Conservation (phyloP, 2,797 vertebrate genomes). For the Gila robusta region DNA sequence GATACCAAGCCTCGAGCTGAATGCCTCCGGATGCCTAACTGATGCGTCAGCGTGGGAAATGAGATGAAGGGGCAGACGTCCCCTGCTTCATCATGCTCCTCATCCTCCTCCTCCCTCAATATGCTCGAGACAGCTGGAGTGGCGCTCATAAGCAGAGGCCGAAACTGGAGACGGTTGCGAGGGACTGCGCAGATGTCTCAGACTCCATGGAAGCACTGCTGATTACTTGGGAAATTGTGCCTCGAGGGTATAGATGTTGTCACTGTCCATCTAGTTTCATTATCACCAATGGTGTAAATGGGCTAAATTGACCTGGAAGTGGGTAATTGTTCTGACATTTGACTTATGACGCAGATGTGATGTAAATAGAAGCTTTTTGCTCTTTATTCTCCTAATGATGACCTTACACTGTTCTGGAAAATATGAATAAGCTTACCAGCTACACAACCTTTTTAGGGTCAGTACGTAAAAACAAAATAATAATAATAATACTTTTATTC, state of each 20-base stretch:
- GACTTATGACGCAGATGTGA: not conserved
- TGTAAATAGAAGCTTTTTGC: not conserved
- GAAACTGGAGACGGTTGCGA: constrained; percentile 13
- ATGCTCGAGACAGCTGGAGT: constrained; percentile 52
- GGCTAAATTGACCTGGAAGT: constrained; percentile 17
- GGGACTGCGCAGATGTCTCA: constrained; percentile 60
- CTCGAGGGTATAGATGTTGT: constrained; percentile 21
- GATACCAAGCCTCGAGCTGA: constrained; percentile 47
- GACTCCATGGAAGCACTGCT: constrained; percentile 33
- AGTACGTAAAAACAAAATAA: no score
- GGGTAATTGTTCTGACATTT: constrained; percentile 21
- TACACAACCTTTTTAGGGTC: not conserved
- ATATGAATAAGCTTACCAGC: not conserved
- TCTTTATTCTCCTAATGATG: not conserved
- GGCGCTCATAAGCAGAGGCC: constrained; percentile 18
- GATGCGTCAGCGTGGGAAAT: constrained; percentile 54
- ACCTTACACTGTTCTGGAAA: not conserved
- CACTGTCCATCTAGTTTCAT: constrained; percentile 41
- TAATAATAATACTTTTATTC: not conserved
- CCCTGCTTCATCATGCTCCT: constrained; percentile 30
- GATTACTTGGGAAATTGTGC: constrained; percentile 55
- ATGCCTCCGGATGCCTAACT: constrained; percentile 49
- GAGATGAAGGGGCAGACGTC: constrained; percentile 53
- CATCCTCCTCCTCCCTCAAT: constrained; percentile 48
- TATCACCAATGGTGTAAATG: constrained; percentile 29